Evolutionary conservation across 53 echinoderm and acorn worm genomes (phyloP), one percentile per base, ranked within the genome.

Genomic region (Mesocentrotus franciscanus): DNA sequence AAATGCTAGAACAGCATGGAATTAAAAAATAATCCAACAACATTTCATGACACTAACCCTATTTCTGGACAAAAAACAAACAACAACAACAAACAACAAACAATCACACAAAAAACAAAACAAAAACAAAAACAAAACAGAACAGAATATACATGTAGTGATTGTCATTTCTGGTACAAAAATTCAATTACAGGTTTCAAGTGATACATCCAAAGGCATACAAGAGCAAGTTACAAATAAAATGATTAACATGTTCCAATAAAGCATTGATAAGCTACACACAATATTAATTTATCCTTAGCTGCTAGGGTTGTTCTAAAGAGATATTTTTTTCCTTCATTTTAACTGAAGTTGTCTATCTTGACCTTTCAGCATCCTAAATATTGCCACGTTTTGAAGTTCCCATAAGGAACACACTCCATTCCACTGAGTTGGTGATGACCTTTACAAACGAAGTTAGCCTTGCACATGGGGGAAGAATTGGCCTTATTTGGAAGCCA

Each of bases 381-480:
- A 87, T 58, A 39, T 58, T 87, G 58, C 49, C 87, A 29, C n/a
- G 59, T 13, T 27, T 87, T 29, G 84, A n/a, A 12, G 87, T 27
- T 87, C 87, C 87, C 87, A 87, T 7, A 87, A 87, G 87, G 58
- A 57, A n/a, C 56, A 58, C 87, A 87, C 87, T 87, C 29, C 55
- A 27, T 24, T 20, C 55, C 18, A 84, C 84, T 26, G n/a, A 85
- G 59, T 87, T 87, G 87, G 24, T 56, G 58, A 87, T 87, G 87
- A 87, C 87, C 87, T 87, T 87, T 87, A 59, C 87, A 87, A 87
- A 87, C 59, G 49, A 87, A 87, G 87, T 58, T 87, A 87, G 56
- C 87, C 11, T n/a, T 26, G 15, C 87, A 87, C 87, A 87, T 11
- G 87, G 87, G 87, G 27, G 58, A 15, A 26, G 34, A 84, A 87